phyloP scores from a whole-genome alignment of 2,113 vertebrate genomes.

The Porphyrio hochstetteri region DNA sequence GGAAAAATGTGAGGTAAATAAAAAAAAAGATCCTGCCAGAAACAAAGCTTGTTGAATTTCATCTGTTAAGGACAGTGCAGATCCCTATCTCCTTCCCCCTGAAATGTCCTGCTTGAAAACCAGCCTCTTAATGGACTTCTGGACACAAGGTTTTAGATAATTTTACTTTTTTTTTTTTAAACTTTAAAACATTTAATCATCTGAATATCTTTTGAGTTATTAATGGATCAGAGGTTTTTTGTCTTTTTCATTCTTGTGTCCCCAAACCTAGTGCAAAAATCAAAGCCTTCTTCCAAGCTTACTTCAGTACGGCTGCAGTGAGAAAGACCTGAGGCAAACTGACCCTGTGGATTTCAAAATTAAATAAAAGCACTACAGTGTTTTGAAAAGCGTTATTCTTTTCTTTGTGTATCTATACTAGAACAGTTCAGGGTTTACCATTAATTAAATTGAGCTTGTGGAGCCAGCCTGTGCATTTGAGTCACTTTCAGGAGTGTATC shows the following conservation, averaged over 20 bases:
- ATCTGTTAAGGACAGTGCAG: not conserved
- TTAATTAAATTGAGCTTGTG: not conserved
- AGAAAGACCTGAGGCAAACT: not conserved
- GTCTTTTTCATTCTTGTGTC: not conserved
- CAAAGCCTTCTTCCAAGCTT: not conserved
- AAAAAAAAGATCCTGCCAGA: not conserved
- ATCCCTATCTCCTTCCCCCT: not conserved
- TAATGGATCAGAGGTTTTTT: not conserved
- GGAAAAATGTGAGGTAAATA: constrained; percentile 96
- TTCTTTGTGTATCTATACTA: not conserved
- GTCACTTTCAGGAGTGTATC: not conserved
- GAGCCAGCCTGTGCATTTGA: not conserved
- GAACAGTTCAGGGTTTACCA: not conserved
- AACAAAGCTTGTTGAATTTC: not conserved
- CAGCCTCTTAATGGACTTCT: not conserved
- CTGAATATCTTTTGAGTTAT: not conserved
- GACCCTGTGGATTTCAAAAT: not conserved
- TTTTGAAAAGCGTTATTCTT: not conserved
- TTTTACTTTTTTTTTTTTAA: not conserved
- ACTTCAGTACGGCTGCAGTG: not conserved
- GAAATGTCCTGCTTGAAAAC: not conserved
- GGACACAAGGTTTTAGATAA: not conserved
- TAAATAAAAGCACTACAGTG: not conserved
- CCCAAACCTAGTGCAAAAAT: not conserved
- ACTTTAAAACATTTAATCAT: not conserved